Percentiles rank a stretch among this genome's conserved stretches.
These are phyloP conservation scores for Anticlea derivata DNA, from an alignment of 2,888 invertebrate genomes.

Conservation along the genomic window DNA sequence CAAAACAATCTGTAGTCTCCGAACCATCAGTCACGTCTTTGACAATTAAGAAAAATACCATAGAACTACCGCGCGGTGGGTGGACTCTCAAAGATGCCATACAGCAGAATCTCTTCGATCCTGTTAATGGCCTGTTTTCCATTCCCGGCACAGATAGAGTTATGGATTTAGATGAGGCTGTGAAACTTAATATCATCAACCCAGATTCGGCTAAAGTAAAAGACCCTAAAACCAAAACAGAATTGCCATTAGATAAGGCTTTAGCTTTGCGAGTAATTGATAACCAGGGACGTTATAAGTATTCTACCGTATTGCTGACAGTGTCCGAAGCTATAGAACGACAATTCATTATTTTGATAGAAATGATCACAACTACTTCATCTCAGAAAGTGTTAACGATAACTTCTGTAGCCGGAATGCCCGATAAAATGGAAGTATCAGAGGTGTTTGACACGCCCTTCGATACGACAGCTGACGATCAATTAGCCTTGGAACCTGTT, in stretches of 20 bases:
- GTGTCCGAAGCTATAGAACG: constrained; percentile 90
- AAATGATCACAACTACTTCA: constrained; percentile 68
- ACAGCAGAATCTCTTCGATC: constrained; percentile 91
- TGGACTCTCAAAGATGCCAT: constrained; percentile 94
- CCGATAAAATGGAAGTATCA: constrained; percentile 89
- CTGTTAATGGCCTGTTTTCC: constrained; percentile 91
- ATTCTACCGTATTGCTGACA: constrained; percentile 79
- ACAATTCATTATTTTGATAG: constrained; percentile 85
- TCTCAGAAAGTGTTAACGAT: constrained; percentile 87
- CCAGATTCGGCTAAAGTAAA: constrained; percentile 91
- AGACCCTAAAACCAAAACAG: constrained; percentile 89
- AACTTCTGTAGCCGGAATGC: constrained; percentile 88
- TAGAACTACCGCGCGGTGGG: constrained; percentile 92
- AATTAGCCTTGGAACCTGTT: constrained; percentile 85
- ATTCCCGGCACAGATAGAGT: constrained; percentile 94
- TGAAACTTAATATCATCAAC: constrained; percentile 93
- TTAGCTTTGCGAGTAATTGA: constrained; percentile 92
- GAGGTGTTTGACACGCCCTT: constrained; percentile 59
- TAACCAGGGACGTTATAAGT: constrained; percentile 89
- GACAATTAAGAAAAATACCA: constrained; percentile 86
- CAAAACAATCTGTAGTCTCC: constrained; percentile 67
- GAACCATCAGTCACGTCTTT: constrained; percentile 78
- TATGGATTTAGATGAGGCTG: constrained; percentile 93
- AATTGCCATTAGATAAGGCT: constrained; percentile 87
- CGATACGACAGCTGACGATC: constrained; percentile 54